Percentiles rank a stretch among this genome's conserved stretches.
Conservation (phyloP, 2,113 vertebrate species). For the Spizaetus ornatus region DNA sequence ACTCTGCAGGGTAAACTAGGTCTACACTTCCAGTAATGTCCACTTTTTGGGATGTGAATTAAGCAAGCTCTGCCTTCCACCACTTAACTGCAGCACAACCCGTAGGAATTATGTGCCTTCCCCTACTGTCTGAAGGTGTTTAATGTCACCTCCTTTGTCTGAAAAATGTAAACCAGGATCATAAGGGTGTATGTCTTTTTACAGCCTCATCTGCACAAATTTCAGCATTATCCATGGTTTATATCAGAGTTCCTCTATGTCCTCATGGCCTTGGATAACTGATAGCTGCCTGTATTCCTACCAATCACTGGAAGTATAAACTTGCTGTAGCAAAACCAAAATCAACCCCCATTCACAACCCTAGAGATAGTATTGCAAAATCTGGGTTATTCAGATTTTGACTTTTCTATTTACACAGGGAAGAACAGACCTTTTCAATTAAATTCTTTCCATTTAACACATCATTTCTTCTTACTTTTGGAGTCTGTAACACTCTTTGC, state of each 20-base stretch:
- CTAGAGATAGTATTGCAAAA: not conserved
- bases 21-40: not conserved
- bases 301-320: not conserved
- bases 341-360: not conserved
- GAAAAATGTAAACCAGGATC: not conserved
- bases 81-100: not conserved
- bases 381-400: not conserved
- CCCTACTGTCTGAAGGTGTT: not conserved
- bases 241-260: not conserved
- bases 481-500: not conserved
- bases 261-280: not conserved
- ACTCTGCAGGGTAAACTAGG: not conserved
- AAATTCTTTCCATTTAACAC: not conserved
- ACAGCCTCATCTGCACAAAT: not conserved
- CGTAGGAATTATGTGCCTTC: fast-evolving
- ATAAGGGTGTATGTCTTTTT: not conserved
- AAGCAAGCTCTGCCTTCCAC: not conserved
- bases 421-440: not conserved
- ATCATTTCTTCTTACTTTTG: not conserved
- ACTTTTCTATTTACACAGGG: not conserved
- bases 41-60: not conserved
- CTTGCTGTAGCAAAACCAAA: not conserved
- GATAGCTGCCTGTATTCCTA: not conserved
- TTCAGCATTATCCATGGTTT: not conserved
- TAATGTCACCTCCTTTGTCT: not conserved